These are phyloP conservation scores for Catharus bicknelli DNA, from an alignment of 2,113 vertebrate species.

Conservation along the genomic window DNA sequence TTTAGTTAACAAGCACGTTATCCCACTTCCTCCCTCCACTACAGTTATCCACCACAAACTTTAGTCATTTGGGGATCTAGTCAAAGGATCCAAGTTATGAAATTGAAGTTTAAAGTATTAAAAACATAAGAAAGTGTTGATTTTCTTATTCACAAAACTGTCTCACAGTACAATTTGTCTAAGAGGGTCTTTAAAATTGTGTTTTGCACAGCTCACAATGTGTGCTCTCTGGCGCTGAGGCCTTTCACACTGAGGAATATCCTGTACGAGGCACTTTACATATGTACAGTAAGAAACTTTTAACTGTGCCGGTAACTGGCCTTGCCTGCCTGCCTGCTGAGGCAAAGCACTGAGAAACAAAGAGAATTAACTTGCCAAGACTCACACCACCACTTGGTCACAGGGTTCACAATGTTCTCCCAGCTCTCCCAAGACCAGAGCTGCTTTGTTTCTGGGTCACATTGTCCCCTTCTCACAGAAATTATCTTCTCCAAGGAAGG, in stretches of 20 bases:
- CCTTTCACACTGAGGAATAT: neutral
- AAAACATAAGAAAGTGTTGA: neutral
- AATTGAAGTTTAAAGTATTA: neutral
- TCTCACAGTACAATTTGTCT: neutral
- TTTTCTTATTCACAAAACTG: neutral
- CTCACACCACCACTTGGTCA: neutral
- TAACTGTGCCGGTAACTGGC: neutral
- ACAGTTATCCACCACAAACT: neutral
- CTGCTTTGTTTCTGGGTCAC: slow-evolving; percentile 43
- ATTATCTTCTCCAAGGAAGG: neutral
- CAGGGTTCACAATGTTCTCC: slow-evolving; percentile 1
- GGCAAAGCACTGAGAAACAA: neutral
- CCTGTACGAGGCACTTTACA: neutral
- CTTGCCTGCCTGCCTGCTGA: neutral
- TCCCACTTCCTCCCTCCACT: neutral
- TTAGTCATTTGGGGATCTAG: neutral
- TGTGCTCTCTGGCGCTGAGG: neutral
- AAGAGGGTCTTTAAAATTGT: neutral
- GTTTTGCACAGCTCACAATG: neutral
- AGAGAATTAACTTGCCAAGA: slow-evolving; percentile 1
- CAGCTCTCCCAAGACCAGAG: neutral
- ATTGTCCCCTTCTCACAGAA: neutral
- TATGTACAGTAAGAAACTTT: neutral
- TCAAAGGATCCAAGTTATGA: neutral
- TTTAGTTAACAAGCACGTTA: neutral